Base-by-base conservation (phyloP, 1,140 invertebrate genomes). In the Chrysomallon squamiferum region DNA sequence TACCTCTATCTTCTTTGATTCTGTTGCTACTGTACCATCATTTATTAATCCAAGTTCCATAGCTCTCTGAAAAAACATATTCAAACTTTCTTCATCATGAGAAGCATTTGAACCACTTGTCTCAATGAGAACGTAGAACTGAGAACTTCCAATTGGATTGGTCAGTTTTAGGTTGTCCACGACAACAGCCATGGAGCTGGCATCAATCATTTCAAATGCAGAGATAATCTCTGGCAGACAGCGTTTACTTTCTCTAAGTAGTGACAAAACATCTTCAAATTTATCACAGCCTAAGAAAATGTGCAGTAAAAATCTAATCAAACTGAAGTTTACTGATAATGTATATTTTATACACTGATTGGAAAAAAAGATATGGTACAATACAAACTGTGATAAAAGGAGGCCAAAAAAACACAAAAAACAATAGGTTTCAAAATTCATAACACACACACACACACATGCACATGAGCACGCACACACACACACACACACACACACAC, bases 41-140 rank as follows among this genome's bases (percentile, higher is more conserved):
- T 87, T 71, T 18, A 97, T 91, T 4, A 92, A 83, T 11, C 90
- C 90, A 18, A 88, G 84, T 1, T 88, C 86, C 88, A 97, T 90
- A 27, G 91, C 87, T 45, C 89, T 86, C 66, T 92, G 89, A 0
- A 98, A 83, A 77, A 98, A 96, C 1, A 82, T 79, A 66, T 88
- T 90, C 11, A 98, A 82, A 84, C 98, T 98, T 78, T 95, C 94
- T 78, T 92, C 90, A 83, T 97, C 95, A 80, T 97, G 95, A 0
- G 77, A 74, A 43, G 87, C 86, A 76, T 93, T 90, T 68, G 93
- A 95, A 7, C 95, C 95, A 20, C 93, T 92, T 0, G 94, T 94
- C 86, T 99, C 96, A 58, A 98, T 89, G 0, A 99, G 78, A 75
- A 96, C 91, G 80, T 98, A 97, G 85, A 97, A 97, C 2, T 92